phyloP scores from a whole-genome alignment of 1,140 invertebrate species.

The Hesperophylax magnus region DNA sequence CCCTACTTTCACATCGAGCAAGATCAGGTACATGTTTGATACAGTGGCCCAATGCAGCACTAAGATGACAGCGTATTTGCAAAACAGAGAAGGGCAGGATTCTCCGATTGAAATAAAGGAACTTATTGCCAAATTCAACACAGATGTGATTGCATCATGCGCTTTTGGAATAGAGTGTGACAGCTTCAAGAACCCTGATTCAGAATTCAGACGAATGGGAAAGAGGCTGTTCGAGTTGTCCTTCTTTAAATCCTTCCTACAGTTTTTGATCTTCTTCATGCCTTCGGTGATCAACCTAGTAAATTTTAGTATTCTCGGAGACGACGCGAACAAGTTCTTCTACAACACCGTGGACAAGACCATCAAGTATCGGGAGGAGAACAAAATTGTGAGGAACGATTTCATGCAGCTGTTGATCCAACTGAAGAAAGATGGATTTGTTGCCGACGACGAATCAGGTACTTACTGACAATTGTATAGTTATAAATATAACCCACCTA shows the following conservation, averaged over 20 bases:
- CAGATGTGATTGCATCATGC: constrained; percentile 75
- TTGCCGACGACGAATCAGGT: constrained; percentile 37
- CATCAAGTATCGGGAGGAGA: constrained; percentile 63
- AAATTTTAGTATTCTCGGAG: constrained; percentile 40
- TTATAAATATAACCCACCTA: neutral
- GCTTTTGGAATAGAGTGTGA: constrained; percentile 76
- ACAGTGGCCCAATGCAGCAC: constrained; percentile 64
- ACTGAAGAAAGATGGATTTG: constrained; percentile 64
- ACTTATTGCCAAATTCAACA: constrained; percentile 73
- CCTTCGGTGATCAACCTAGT: constrained; percentile 28
- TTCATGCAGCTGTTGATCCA: constrained; percentile 66
- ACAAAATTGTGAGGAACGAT: constrained; percentile 63
- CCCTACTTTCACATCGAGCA: constrained; percentile 73
- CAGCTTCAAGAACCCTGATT: constrained; percentile 70
- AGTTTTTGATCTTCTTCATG: constrained; percentile 45
- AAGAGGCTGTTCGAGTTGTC: constrained; percentile 59
- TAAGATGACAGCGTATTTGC: constrained; percentile 61
- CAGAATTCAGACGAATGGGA: constrained; percentile 69
- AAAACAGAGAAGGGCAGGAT: constrained; percentile 37
- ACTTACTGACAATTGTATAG: neutral
- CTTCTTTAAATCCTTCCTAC: constrained; percentile 37
- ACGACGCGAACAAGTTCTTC: constrained; percentile 64
- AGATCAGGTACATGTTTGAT: constrained; percentile 73
- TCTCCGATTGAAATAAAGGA: constrained; percentile 60
- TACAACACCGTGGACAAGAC: constrained; percentile 62